These are phyloP conservation scores for Netelia melanura DNA, from an alignment of 2,888 invertebrate species.

Conservation along the genomic window DNA sequence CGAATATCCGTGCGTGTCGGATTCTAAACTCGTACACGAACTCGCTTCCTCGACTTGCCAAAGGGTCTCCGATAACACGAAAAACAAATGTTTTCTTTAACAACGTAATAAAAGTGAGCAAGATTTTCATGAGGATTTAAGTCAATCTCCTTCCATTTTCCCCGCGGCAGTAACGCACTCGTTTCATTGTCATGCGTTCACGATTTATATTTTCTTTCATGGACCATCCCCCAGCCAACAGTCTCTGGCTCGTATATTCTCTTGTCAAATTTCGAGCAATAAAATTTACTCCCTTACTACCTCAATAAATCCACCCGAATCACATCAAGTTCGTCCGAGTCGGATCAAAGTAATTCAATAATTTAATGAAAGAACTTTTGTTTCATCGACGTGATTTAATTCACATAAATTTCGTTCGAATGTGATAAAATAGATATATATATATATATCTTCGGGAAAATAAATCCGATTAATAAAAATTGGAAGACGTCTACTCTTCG, in stretches of 20 bases:
- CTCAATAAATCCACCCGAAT: constrained; percentile 5
- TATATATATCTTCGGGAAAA: too few relatives aligned
- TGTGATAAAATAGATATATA: too few relatives aligned
- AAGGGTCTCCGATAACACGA: neutral
- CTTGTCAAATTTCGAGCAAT: constrained; percentile 1
- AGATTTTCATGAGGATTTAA: neutral
- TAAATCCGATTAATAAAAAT: too few relatives aligned
- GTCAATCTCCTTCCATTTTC: neutral
- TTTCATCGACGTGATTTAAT: neutral
- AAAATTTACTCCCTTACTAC: constrained; percentile 23
- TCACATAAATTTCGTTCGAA: neutral
- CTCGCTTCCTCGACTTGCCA: neutral
- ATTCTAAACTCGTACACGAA: neutral
- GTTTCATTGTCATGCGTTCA: neutral
- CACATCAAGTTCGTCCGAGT: neutral
- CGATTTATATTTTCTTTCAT: neutral
- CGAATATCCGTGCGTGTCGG: neutral
- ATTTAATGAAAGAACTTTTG: neutral
- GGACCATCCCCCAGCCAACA: neutral
- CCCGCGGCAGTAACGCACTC: neutral
- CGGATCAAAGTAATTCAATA: neutral
- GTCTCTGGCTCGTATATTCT: neutral
- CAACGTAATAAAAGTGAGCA: neutral
- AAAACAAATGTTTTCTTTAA: too few relatives aligned
- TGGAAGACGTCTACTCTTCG: neutral